phyloP scores from a whole-genome alignment of 2,888 invertebrate species.

The Hypena proboscidalis region DNA sequence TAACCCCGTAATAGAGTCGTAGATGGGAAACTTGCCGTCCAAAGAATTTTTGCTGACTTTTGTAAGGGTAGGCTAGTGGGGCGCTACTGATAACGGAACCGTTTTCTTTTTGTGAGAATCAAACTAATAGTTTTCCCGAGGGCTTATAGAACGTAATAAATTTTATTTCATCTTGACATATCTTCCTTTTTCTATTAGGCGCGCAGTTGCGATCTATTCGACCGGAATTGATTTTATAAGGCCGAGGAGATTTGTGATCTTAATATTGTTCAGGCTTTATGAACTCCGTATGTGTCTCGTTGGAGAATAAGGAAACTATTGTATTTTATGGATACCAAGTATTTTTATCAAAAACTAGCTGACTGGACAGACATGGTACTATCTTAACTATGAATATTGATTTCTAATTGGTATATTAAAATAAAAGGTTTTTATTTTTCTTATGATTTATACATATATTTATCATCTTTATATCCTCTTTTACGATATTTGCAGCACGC shows the following conservation, averaged over 20 bases:
- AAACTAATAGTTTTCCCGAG: constrained; percentile 66
- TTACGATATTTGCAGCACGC: no score
- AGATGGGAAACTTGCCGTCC: constrained; percentile 39
- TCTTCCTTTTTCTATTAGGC: constrained; percentile 68
- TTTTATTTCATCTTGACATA: constrained; percentile 67
- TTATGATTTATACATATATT: no score
- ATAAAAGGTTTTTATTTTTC: no score
- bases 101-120: constrained; percentile 67
- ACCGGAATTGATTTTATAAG: constrained; percentile 40
- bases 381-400: no score
- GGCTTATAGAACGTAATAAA: constrained; percentile 67
- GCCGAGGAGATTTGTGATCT: constrained; percentile 18
- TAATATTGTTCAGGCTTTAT: constrained; percentile 19
- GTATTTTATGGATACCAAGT: no score
- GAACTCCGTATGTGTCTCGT: no score
- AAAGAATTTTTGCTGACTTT: constrained; percentile 53
- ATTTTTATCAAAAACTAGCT: no score
- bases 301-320: no score
- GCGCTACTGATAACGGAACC: constrained; percentile 53
- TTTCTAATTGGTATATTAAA: no score
- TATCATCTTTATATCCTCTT: no score
- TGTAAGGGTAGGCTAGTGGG: constrained; percentile 44
- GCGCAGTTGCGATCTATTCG: constrained; percentile 39
- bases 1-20: constrained; percentile 20
- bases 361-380: no score